Percentiles rank a stretch among this genome's conserved stretches.
These are phyloP conservation scores for Tachypleus tridentatus DNA, from an alignment of 1,140 invertebrate genomes.

Conservation along the genomic window DNA sequence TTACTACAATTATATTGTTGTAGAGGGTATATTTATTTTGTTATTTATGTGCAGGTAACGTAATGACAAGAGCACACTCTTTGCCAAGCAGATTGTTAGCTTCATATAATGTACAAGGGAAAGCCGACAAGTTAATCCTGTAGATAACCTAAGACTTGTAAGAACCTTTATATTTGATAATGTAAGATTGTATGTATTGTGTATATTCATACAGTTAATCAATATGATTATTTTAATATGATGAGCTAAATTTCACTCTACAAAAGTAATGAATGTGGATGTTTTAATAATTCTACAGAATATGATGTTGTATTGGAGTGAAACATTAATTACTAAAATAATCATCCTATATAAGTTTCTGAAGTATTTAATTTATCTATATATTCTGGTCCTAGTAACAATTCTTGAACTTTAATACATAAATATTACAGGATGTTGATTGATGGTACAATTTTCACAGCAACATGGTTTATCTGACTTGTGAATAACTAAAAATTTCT, in stretches of 20 bases:
- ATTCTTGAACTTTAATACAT: too few species aligned
- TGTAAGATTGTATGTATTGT: not conserved
- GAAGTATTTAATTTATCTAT: not conserved
- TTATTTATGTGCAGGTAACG: slow-evolving; percentile 49
- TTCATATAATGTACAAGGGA: slow-evolving; percentile 89
- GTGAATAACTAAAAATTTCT: too few species aligned
- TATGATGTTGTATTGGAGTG: not conserved
- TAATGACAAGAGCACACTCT: slow-evolving; percentile 68
- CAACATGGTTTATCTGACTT: too few species aligned
- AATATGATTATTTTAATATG: not conserved
- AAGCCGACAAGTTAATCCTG: slow-evolving; percentile 72
- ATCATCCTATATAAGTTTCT: not conserved
- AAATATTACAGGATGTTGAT: too few species aligned
- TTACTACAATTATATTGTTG: too few species aligned
- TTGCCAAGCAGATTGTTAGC: slow-evolving; percentile 80
- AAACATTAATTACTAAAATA: not conserved
- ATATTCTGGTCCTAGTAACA: too few species aligned
- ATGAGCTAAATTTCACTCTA: not conserved
- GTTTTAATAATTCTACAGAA: not conserved
- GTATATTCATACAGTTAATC: not conserved
- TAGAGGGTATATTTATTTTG: too few species aligned
- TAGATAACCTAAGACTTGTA: slow-evolving; percentile 82
- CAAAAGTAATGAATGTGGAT: not conserved
- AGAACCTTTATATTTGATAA: slow-evolving; percentile 14
- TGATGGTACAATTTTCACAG: too few species aligned